These are phyloP conservation scores for Ctenosaura bakeri DNA, from an alignment of 2,797 vertebrate genomes.

Conservation along the genomic window DNA sequence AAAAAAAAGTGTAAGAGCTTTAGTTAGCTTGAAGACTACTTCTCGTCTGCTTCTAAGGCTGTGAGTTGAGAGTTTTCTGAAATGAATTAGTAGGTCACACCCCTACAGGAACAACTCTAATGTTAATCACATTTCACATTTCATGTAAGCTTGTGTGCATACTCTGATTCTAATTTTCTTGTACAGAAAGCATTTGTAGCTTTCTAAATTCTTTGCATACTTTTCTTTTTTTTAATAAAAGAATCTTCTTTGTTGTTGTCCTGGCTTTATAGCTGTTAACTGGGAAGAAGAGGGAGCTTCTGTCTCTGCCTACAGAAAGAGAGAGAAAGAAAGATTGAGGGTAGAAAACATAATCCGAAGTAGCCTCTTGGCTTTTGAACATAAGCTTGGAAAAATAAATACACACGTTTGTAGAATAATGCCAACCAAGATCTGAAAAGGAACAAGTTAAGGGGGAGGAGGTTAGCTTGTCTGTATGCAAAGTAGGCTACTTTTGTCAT, in stretches of 20 bases:
- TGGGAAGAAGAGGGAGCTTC: conserved; percentile 33
- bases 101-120: not conserved
- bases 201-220: conserved; percentile 72
- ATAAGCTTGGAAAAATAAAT: not conserved
- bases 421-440: not conserved
- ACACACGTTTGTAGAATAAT: rapidly evolving
- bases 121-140: conserved; percentile 44
- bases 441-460: not conserved
- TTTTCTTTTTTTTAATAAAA: conserved; percentile 71
- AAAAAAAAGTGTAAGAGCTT: not conserved
- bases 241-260: conserved; percentile 61
- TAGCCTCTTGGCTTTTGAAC: conserved; percentile 3
- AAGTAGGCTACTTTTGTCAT: conserved; percentile 57
- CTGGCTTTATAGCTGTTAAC: conserved; percentile 22
- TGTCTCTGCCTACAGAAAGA: conserved; percentile 22
- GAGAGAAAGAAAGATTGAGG: not conserved
- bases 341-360: not conserved
- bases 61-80: not conserved
- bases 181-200: conserved; percentile 57
- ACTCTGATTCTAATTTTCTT: conserved; percentile 52
- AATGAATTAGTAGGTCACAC: not conserved
- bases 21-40: not conserved
- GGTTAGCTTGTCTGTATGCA: conserved; percentile 45
- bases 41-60: not conserved
- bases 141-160: conserved; percentile 35